Evolutionary conservation across 2,888 invertebrate species (phyloP), one percentile per base, ranked within the genome.

Genomic region (Teinopalpus imperialis): DNA sequence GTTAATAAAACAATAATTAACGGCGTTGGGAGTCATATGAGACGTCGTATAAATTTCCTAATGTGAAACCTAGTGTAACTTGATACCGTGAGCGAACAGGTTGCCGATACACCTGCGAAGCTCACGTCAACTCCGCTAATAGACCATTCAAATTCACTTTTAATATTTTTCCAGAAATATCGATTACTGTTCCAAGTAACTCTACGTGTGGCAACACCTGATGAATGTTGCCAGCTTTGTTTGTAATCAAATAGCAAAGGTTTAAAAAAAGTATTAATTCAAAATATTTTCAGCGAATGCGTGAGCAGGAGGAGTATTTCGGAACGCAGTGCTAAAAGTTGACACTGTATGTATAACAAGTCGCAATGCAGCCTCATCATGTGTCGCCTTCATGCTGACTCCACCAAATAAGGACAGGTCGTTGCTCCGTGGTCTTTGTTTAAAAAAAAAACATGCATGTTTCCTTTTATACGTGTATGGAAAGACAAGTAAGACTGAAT

Each of bases 21-120:
- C 78, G 77, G 54, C 62, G 76, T 75, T 77, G 65, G 81, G 83
- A 82, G 86, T 83, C 76, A 82, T 72, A 71, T 66, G 87, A 86
- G 83, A 73, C 73, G 81, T 74, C 79, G 83, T 85, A 86, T 86
- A 85, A 81, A 83, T 87, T 86, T 85, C 81, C 82, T 82, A 86
- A 87, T 82, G 82, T 86, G 86, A 86, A 86, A 86, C 83, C 85
- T 79, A 74, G 73, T 79, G 87, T 81, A 88, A 87, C 69, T 52
- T 69, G 83, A 88, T 72, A 81, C 75, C 47, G 61, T 63, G 66
- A 59, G 57, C 68, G 70, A 77, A 78, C 83, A 62, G 80, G 83
- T 81, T 74, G 72, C 63, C 56, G 62, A 63, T 69, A 74, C 85
- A 86, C 82, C 86, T 81, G 81, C 72, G 60, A 63, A 57, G 56